phyloP scores from a whole-genome alignment of 2,797 vertebrate genomes.

The Anableps anableps region DNA sequence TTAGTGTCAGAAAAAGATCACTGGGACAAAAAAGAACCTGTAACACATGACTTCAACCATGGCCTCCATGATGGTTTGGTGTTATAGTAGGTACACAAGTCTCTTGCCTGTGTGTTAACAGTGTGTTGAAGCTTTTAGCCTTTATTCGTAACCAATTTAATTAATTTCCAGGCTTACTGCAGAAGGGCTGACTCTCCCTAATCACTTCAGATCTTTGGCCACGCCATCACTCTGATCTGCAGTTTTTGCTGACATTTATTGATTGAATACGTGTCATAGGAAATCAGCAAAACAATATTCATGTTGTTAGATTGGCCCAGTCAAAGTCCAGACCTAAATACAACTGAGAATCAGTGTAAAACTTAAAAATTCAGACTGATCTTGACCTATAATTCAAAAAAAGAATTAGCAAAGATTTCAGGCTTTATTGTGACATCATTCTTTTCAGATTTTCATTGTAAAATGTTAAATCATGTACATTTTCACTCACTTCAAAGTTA shows the following conservation, averaged over 20 bases:
- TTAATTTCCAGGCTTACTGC: conserved; percentile 67
- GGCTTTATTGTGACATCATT: neutral
- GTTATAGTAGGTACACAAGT: conserved; percentile 2
- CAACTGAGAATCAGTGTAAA: neutral
- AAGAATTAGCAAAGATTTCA: neutral
- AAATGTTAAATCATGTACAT: neutral
- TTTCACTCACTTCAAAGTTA: neutral
- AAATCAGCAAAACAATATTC: conserved; percentile 35
- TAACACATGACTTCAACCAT: conserved; percentile 29
- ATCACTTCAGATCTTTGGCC: conserved; percentile 70
- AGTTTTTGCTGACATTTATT: conserved; percentile 56
- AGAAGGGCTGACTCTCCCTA: conserved; percentile 64
- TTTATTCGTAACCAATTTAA: conserved; percentile 73
- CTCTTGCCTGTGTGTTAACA: conserved; percentile 46
- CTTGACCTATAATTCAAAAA: neutral
- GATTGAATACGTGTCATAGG: conserved; percentile 50
- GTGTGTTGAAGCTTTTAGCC: conserved; percentile 52
- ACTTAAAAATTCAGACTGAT: neutral
- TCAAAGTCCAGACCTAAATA: neutral
- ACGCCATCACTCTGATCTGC: conserved; percentile 59
- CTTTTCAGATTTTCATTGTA: neutral
- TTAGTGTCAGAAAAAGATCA: conserved; percentile 55
- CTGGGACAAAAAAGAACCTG: neutral
- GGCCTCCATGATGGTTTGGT: conserved; percentile 9
- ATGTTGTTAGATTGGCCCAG: neutral